Evolutionary conservation across 1,140 invertebrate species (phyloP), one percentile per base, ranked within the genome.

Genomic region (Anastrepha ludens): DNA sequence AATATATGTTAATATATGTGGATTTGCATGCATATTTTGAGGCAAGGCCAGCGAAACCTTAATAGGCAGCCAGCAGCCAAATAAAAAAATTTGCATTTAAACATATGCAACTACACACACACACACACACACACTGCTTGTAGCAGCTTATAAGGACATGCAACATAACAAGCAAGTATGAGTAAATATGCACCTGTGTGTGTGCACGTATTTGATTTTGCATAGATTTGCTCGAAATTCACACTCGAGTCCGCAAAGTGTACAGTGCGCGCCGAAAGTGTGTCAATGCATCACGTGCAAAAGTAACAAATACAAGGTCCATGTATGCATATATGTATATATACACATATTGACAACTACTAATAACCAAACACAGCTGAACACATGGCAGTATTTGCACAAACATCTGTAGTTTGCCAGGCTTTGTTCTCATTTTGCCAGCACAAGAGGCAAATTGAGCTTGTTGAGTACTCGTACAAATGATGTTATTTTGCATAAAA

Each of bases 41-140:
- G 44, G 15, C 74, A 81, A 81, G 74, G 74, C 17, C n/a, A 29
- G 41, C 7, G n/a, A 39, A 67, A 67, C 64, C 64, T 67, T 67
- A 67, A 29, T 39, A 67, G 64, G 64, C 70, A 44, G 70, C 44
- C 29, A 39, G 64, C 11, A 39, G 11, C 20, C 64, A 13, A 55
- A 55, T 55, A 55, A 6, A 11, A 29, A 55, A 55, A 55, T 55
- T 55, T 55, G 6, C 50, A 55, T 29, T 0, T 1, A 29, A 29
- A 29, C 29, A 29, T 29, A 29, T 29, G 29, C 29, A 29, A 29
- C 29, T 29, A 29, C 29, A 29, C 29, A 29, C 29, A 29, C 29
- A 29, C 29, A 29, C 29, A 29, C 29, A 29, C 29, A 29, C 29
- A 29, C 29, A 29, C 29, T 29, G 29, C 29, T 0, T 29, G 29